These are phyloP conservation scores for Atherinomorus stipes DNA, from an alignment of 2,113 vertebrate species.

Conservation along the genomic window DNA sequence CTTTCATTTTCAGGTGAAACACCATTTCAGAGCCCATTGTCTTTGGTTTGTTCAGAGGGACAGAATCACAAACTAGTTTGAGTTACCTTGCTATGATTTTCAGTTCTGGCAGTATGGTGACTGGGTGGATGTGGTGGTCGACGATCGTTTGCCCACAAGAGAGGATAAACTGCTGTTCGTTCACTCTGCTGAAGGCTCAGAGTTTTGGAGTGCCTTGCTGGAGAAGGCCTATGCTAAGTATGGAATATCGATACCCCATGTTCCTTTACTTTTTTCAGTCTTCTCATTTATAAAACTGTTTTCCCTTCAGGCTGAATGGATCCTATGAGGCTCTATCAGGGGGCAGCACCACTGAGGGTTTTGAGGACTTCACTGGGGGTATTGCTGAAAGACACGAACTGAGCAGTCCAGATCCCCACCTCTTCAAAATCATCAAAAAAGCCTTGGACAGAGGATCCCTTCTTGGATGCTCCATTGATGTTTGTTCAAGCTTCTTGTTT, in stretches of 20 bases:
- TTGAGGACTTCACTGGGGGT: constrained; percentile 95
- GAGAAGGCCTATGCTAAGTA: constrained; percentile 79
- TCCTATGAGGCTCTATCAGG: constrained; percentile 92
- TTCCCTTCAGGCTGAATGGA: constrained; percentile 86
- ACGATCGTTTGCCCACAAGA: constrained; percentile 78
- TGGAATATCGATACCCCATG: constrained; percentile 23
- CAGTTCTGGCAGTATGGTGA: constrained; percentile 85
- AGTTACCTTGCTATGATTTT: not conserved
- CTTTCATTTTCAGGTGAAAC: constrained; percentile 91
- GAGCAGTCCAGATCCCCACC: constrained; percentile 50
- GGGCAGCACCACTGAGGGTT: constrained; percentile 93
- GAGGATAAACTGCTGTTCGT: constrained; percentile 82
- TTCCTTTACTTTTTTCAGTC: constrained; percentile 25
- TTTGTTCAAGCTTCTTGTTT: constrained; percentile 44
- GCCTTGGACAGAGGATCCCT: constrained; percentile 79
- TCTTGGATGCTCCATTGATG: constrained; percentile 83
- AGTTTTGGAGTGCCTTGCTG: constrained; percentile 83
- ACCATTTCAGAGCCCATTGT: not conserved
- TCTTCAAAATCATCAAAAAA: constrained; percentile 80
- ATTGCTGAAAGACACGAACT: constrained; percentile 90
- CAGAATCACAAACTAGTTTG: not conserved
- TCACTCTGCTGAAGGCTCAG: constrained; percentile 76
- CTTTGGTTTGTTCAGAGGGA: not conserved
- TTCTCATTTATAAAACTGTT: not conserved
- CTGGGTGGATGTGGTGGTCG: constrained; percentile 84